A percentile compares a stretch with the other conserved stretches of the same genome.
These are phyloP conservation scores for Dipodomys ordii DNA, from an alignment of 2,113 vertebrate species.

Conservation along the genomic window DNA sequence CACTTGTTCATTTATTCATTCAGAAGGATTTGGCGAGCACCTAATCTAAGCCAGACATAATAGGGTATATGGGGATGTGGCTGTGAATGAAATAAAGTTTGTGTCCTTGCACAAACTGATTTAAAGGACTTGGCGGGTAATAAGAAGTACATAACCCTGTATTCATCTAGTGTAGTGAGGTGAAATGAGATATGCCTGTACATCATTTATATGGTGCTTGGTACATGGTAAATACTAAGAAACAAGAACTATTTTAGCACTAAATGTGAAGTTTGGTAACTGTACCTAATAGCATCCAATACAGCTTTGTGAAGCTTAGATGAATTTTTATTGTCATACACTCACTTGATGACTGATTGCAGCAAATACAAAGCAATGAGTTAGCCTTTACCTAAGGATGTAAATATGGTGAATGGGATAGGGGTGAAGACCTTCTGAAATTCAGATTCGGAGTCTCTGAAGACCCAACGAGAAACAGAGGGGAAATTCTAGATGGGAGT, in stretches of 20 bases:
- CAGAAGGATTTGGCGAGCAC: neutral
- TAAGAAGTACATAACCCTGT: neutral
- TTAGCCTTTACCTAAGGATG: neutral
- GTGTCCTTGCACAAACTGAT: neutral
- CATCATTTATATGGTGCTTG: neutral
- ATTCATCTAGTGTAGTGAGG: neutral
- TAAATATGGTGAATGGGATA: neutral
- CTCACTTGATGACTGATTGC: constrained; percentile 34
- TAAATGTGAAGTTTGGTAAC: neutral
- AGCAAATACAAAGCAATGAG: constrained; percentile 2
- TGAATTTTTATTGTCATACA: neutral
- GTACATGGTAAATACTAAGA: neutral
- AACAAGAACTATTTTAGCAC: neutral
- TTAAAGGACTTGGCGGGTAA: neutral
- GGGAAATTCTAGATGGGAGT: neutral
- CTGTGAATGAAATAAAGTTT: neutral
- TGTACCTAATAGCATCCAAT: neutral
- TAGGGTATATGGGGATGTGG: neutral
- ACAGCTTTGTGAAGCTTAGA: neutral
- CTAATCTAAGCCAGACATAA: neutral
- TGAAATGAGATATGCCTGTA: neutral
- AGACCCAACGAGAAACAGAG: neutral
- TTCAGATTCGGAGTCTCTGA: neutral
- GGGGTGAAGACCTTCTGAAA: neutral
- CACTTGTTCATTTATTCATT: constrained; percentile 5